Percentiles rank a stretch among this genome's conserved stretches.
These are phyloP conservation scores for Oreocharis arfaki DNA, from an alignment of 2,113 vertebrate species.

Conservation along the genomic window DNA sequence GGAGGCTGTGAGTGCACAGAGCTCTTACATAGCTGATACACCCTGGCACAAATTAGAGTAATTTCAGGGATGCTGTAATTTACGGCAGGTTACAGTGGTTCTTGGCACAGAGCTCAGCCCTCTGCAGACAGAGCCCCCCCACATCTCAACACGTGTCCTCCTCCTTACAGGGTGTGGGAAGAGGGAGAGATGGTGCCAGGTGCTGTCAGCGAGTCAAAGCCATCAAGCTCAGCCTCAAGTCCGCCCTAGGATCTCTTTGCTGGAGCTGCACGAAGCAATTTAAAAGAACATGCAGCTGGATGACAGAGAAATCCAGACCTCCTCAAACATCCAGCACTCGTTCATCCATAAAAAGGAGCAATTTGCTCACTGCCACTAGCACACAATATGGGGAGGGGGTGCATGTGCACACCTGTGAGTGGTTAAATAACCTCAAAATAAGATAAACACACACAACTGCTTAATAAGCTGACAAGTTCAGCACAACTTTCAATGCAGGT, in stretches of 20 bases:
- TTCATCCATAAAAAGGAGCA: not conserved
- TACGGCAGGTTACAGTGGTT: not conserved
- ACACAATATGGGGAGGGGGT: rapidly evolving
- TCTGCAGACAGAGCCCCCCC: not conserved
- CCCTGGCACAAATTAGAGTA: not conserved
- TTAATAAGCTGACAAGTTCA: not conserved
- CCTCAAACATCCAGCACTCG: not conserved
- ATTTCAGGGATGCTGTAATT: not conserved
- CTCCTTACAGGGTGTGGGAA: not conserved
- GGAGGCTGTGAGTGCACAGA: not conserved
- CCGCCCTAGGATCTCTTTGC: not conserved
- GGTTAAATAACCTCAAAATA: not conserved
- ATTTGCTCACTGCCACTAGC: not conserved
- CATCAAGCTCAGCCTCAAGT: not conserved
- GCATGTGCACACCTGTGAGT: rapidly evolving
- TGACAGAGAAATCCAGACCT: not conserved
- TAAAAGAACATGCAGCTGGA: not conserved
- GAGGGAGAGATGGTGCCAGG: not conserved
- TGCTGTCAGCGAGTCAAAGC: not conserved
- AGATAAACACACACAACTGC: not conserved
- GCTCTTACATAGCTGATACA: not conserved
- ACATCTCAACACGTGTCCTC: not conserved
- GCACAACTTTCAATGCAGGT: not conserved
- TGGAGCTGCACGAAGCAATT: not conserved
- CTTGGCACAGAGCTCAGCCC: not conserved